A percentile compares a stretch with the other conserved stretches of the same genome.
These are phyloP conservation scores for Polymixis lichenea DNA, from an alignment of 2,888 invertebrate species.

Conservation along the genomic window DNA sequence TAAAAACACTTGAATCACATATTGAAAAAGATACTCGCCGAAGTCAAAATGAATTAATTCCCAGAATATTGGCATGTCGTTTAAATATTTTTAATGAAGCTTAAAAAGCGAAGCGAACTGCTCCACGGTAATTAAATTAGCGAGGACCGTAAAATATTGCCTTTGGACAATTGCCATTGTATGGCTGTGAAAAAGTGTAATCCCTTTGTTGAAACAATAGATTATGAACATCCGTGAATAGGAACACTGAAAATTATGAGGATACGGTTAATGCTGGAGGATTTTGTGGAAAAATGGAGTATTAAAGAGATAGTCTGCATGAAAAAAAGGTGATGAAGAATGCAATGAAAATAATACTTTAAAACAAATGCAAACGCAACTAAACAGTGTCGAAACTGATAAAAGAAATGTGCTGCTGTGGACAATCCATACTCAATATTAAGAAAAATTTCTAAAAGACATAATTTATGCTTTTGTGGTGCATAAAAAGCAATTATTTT, in stretches of 20 bases:
- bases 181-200: conserved; percentile 38
- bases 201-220: conserved; percentile 49
- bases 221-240: conserved; percentile 44
- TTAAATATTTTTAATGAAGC: conserved; percentile 45
- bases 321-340: neutral
- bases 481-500: neutral
- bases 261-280: conserved; percentile 2
- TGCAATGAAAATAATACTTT: neutral
- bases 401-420: neutral
- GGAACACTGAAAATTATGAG: conserved; percentile 18
- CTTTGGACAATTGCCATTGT: conserved; percentile 54
- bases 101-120: conserved; percentile 23
- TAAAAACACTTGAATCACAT: conserved; percentile 5
- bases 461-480: neutral
- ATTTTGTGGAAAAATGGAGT: conserved; percentile 14
- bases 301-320: neutral
- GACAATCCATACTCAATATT: neutral
- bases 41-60: conserved; percentile 15
- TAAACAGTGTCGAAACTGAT: neutral
- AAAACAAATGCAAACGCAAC: neutral
- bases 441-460: neutral
- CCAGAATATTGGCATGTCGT: neutral
- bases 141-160: conserved; percentile 31
- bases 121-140: conserved; percentile 45
- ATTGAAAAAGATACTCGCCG: neutral